Percentiles rank a stretch among this genome's conserved stretches.
phyloP scores from a whole-genome alignment of 1,140 invertebrate genomes.

The Scaptomyza graminum region DNA sequence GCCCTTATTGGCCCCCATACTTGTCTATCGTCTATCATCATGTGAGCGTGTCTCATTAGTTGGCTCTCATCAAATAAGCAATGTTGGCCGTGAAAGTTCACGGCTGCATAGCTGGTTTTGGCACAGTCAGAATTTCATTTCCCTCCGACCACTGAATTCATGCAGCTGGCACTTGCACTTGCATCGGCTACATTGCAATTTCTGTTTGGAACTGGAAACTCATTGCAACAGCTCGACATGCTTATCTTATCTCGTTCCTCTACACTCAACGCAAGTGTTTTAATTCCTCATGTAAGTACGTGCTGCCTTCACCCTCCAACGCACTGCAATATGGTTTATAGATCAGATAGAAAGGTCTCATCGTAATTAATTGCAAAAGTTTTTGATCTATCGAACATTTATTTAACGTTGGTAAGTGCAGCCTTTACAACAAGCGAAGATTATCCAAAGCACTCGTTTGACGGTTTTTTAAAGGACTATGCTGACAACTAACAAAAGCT shows the following conservation, averaged over 20 bases:
- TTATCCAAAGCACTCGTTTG: conserved; percentile 40
- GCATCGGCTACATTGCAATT: conserved; percentile 49
- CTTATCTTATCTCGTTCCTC: conserved; percentile 32
- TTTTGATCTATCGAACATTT: conserved; percentile 48
- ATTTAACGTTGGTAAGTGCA: conserved; percentile 39
- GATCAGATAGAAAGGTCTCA: conserved; percentile 50
- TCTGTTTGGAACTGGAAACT: conserved; percentile 43
- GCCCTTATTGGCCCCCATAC: conserved; percentile 52
- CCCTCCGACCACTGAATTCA: neutral
- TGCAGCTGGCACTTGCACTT: neutral
- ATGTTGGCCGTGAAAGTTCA: conserved; percentile 26
- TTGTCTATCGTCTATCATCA: conserved; percentile 48
- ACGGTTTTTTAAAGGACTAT: conserved; percentile 15
- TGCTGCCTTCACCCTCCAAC: neutral
- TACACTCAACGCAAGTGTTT: conserved; percentile 7
- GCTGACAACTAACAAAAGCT: no score
- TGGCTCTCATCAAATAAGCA: conserved; percentile 44
- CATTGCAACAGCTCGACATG: conserved; percentile 41
- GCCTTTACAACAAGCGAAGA: conserved; percentile 42
- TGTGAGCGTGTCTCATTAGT: conserved; percentile 43
- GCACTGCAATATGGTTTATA: conserved; percentile 24
- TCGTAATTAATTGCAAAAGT: conserved; percentile 80
- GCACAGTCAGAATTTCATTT: neutral
- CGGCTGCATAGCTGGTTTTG: conserved; percentile 29
- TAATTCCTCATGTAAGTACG: conserved; percentile 29